Conservation (phyloP, 2,113 vertebrate genomes). For the Gavia stellata region DNA sequence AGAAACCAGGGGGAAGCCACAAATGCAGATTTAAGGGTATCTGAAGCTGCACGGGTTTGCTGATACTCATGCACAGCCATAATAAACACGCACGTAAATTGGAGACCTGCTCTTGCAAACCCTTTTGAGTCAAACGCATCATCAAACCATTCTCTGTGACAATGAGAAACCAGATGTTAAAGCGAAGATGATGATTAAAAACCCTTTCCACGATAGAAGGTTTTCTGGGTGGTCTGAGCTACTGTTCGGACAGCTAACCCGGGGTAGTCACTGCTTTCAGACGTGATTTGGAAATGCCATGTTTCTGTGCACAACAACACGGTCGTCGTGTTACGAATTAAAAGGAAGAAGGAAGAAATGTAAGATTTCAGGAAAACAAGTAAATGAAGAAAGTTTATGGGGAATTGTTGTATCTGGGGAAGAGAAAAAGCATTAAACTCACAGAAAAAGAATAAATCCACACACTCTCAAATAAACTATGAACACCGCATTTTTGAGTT, state of each 20-base stretch:
- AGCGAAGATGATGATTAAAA: background rate
- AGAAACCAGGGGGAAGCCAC: background rate
- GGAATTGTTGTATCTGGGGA: background rate
- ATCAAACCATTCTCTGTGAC: background rate
- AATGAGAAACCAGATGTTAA: background rate
- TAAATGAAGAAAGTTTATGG: background rate
- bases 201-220: background rate
- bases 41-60: background rate
- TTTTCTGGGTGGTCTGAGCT: background rate
- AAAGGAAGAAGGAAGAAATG: background rate
- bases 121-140: background rate
- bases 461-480: background rate
- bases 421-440: background rate
- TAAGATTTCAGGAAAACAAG: background rate
- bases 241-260: background rate
- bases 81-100: background rate
- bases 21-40: background rate
- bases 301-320: background rate
- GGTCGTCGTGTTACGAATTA: background rate
- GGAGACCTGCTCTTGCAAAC: background rate
- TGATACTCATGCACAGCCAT: background rate
- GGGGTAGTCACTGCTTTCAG: background rate
- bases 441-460: background rate
- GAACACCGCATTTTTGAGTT: background rate
- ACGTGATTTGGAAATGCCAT: background rate